Conservation (phyloP, 2,113 vertebrate species). For the Colossoma macropomum region DNA sequence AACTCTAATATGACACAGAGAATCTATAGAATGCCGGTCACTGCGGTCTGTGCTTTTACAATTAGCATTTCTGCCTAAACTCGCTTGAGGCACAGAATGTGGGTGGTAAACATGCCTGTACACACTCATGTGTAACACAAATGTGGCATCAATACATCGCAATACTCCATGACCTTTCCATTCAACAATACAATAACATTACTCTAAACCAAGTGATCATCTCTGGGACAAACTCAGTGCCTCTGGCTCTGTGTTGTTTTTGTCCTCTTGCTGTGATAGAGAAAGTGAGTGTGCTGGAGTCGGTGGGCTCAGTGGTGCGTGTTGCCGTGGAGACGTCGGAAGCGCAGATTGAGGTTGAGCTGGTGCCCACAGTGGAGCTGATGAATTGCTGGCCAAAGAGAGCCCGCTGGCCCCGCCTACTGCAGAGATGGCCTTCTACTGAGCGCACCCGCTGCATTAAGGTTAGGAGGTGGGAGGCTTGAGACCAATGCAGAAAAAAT, state of each 20-base stretch:
- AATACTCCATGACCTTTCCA: background rate
- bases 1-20: background rate
- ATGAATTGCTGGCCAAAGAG: conserved; percentile 80
- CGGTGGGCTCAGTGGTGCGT: conserved; percentile 65
- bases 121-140: conserved; percentile 1
- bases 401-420: conserved; percentile 79
- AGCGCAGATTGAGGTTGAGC: conserved; percentile 78
- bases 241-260: background rate
- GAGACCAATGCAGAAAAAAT: background rate
- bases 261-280: conserved; percentile 60
- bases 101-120: conserved; percentile 5
- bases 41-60: conserved; percentile 1
- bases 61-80: background rate
- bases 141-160: background rate
- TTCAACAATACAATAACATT: background rate
- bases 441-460: conserved; percentile 79
- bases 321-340: conserved; percentile 80
- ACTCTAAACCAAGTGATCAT: background rate
- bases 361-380: conserved; percentile 80
- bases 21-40: conserved; percentile 7
- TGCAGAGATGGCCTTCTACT: conserved; percentile 78
- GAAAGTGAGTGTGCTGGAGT: conserved; percentile 76
- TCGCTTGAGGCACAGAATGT: background rate
- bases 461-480: conserved; percentile 63
- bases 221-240: background rate